These are phyloP conservation scores for Clarias batrachus DNA, from an alignment of 2,113 vertebrate species.

Conservation along the genomic window DNA sequence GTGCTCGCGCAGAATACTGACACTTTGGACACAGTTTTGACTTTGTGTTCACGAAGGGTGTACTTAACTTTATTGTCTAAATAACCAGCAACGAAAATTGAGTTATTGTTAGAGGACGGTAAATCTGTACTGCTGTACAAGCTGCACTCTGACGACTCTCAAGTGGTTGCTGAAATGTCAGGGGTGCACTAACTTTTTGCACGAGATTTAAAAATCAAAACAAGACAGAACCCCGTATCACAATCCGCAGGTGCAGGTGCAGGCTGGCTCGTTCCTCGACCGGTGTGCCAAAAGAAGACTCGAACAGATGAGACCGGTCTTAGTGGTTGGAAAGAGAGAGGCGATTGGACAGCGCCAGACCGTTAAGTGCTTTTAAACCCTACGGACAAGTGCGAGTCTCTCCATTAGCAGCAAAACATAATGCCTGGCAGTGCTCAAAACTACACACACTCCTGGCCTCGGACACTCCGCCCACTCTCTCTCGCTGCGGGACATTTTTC, in stretches of 20 bases:
- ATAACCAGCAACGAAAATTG: no score
- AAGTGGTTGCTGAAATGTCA: no score
- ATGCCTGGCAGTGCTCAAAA: slow-evolving; percentile 56
- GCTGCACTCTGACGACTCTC: no score
- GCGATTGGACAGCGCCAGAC: slow-evolving; percentile 57
- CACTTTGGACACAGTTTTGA: no score
- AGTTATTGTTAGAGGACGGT: no score
- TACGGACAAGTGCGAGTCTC: slow-evolving; percentile 47
- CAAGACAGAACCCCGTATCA: background rate
- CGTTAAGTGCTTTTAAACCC: slow-evolving; percentile 62
- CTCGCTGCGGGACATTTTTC: background rate
- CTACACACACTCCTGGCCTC: slow-evolving; percentile 45
- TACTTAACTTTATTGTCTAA: no score
- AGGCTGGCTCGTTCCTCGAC: slow-evolving; percentile 21
- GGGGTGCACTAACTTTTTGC: no score
- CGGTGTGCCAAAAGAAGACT: slow-evolving; percentile 2
- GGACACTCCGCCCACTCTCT: slow-evolving; percentile 10
- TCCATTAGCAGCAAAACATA: slow-evolving; percentile 50
- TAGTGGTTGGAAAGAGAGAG: slow-evolving; percentile 48
- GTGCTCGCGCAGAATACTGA: no score
- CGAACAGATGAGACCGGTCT: slow-evolving; percentile 12
- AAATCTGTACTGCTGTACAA: no score
- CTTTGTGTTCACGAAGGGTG: no score
- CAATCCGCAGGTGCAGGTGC: background rate
- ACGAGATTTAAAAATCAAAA: background rate